phyloP scores from a whole-genome alignment of 1,140 invertebrate species.

The Ceratosolen solmsi region DNA sequence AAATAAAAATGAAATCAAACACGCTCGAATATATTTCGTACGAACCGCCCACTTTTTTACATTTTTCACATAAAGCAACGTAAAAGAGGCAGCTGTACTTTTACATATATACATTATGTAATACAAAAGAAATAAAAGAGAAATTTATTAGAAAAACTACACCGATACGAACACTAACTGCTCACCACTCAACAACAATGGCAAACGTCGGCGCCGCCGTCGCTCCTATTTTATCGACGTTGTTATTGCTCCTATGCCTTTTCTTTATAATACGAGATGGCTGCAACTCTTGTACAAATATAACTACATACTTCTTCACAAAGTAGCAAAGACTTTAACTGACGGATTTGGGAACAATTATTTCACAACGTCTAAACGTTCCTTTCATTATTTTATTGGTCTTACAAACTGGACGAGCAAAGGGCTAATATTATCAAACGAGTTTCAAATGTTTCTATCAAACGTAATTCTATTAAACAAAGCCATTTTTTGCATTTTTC shows the following conservation, averaged over 20 bases:
- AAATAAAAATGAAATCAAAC: not conserved
- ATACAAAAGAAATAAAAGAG: not conserved
- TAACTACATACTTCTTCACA: not conserved
- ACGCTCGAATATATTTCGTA: not conserved
- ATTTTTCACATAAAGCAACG: slow-evolving; percentile 13
- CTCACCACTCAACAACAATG: slow-evolving; percentile 2
- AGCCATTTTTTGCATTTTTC: too few relatives aligned
- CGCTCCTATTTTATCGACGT: not conserved
- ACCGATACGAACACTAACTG: not conserved
- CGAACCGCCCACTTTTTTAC: not conserved
- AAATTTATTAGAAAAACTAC: slow-evolving; percentile 24
- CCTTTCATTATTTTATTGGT: not conserved
- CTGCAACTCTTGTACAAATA: not conserved
- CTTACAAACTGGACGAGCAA: too few relatives aligned
- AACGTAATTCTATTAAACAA: too few relatives aligned
- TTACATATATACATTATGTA: slow-evolving; percentile 11
- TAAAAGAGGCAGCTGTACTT: not conserved
- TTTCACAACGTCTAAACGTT: not conserved
- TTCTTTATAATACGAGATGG: not conserved
- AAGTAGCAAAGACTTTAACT: not conserved
- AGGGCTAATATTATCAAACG: too few relatives aligned
- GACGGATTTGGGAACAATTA: not conserved
- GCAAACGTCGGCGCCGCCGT: not conserved
- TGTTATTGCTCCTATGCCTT: slow-evolving; percentile 24
- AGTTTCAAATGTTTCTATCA: too few relatives aligned